phyloP scores from a whole-genome alignment of 2,888 invertebrate species.

The Agapostemon virescens region DNA sequence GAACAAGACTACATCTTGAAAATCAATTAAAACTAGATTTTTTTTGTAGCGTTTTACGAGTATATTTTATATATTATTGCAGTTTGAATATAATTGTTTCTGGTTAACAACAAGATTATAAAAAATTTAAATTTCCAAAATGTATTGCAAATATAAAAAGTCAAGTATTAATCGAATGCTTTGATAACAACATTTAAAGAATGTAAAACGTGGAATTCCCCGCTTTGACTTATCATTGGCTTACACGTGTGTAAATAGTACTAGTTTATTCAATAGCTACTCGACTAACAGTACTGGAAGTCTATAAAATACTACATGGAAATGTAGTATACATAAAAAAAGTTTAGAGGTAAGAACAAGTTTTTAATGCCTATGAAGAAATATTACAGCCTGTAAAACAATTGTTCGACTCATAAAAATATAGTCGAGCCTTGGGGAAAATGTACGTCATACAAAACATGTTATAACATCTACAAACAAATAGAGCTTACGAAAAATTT shows the following conservation, averaged over 20 bases:
- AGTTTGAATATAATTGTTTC: no score
- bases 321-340: neutral
- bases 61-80: no score
- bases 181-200: neutral
- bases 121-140: no score
- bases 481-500: neutral
- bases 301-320: neutral
- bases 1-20: neutral
- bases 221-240: no score
- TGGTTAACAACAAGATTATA: no score
- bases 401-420: neutral
- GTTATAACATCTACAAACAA: neutral
- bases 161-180: no score
- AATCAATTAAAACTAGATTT: neutral
- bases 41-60: no score
- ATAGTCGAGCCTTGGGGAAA: neutral
- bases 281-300: neutral
- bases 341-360: neutral
- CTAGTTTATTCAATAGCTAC: neutral
- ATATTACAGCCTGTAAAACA: neutral
- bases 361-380: neutral
- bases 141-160: no score
- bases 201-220: neutral
- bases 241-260: neutral
- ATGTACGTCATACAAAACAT: neutral